A percentile compares a stretch with the other conserved stretches of the same genome.
phyloP scores from a whole-genome alignment of 53 echinoderm and acorn worm species.

The Temnopleurus reevesii region DNA sequence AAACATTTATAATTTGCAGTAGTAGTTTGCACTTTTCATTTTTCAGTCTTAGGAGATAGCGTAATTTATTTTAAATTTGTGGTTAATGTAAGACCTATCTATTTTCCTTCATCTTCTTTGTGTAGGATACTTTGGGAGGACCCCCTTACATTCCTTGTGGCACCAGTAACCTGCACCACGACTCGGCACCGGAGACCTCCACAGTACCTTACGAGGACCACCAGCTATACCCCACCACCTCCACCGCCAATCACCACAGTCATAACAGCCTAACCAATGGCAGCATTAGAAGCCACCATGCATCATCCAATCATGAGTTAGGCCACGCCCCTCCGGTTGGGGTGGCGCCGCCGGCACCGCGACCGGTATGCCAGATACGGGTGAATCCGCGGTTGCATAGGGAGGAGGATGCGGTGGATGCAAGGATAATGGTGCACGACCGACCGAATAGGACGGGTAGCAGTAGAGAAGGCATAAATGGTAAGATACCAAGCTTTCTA shows the following conservation, averaged over 20 bases:
- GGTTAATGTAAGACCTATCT: no score
- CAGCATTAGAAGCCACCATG: conserved; percentile 49
- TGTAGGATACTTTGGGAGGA: conserved; percentile 71
- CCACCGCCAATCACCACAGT: conserved; percentile 59
- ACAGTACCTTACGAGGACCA: conserved; percentile 59
- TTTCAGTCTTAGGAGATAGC: no score
- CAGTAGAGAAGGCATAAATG: conserved; percentile 58
- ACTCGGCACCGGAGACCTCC: conserved; percentile 65
- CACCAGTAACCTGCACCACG: conserved; percentile 41
- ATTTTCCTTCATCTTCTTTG: not conserved
- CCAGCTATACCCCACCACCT: conserved; percentile 31
- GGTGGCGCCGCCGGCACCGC: conserved; percentile 38
- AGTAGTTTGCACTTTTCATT: no score
- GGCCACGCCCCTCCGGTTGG: conserved; percentile 17
- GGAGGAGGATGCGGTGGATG: conserved; percentile 5
- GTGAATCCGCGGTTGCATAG: conserved; percentile 54
- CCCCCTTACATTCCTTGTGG: conserved; percentile 65
- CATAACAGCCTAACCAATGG: conserved; percentile 9
- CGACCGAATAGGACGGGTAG: conserved; percentile 47
- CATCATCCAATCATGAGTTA: conserved; percentile 63
- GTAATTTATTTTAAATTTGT: no score
- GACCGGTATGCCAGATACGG: conserved; percentile 68
- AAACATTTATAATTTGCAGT: no score
- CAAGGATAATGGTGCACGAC: conserved; percentile 4
- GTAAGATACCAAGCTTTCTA: not conserved